phyloP scores from a whole-genome alignment of 2,797 vertebrate species.

The Amniataba percoides region DNA sequence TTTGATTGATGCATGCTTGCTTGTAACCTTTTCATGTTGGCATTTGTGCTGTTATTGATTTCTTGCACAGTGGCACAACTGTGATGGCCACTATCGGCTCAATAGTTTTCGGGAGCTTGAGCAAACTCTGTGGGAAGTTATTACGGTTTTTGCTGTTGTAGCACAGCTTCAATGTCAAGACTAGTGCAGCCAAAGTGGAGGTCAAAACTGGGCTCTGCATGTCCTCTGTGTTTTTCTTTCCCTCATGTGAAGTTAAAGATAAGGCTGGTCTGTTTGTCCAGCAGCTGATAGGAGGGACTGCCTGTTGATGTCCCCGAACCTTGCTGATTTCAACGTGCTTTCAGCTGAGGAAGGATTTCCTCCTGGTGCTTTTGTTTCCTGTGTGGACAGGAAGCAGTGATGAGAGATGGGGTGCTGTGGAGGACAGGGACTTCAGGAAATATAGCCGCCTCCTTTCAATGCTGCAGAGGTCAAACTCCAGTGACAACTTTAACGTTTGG shows the following conservation, averaged over 20 bases:
- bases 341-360: conserved; percentile 84
- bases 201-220: conserved; percentile 53
- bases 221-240: conserved; percentile 71
- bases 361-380: conserved; percentile 81
- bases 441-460: conserved; percentile 30
- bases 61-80: conserved; percentile 2
- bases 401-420: conserved; percentile 72
- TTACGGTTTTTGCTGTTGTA: conserved; percentile 45
- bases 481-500: no score
- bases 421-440: conserved; percentile 42
- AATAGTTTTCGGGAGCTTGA: conserved; percentile 1
- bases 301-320: conserved; percentile 50
- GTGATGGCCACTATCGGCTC: neutral
- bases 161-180: conserved; percentile 78
- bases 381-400: conserved; percentile 80
- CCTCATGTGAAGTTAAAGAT: conserved; percentile 76
- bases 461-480: neutral
- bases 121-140: conserved; percentile 4
- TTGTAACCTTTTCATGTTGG: conserved; percentile 22
- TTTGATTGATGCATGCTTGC: conserved; percentile 12
- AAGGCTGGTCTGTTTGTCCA: conserved; percentile 78
- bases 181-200: conserved; percentile 55
- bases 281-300: conserved; percentile 66
- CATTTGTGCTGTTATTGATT: conserved; percentile 44
- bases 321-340: conserved; percentile 69